These are phyloP conservation scores for Nematopogon swammerdamellus DNA, from an alignment of 2,888 invertebrate species.

Conservation along the genomic window DNA sequence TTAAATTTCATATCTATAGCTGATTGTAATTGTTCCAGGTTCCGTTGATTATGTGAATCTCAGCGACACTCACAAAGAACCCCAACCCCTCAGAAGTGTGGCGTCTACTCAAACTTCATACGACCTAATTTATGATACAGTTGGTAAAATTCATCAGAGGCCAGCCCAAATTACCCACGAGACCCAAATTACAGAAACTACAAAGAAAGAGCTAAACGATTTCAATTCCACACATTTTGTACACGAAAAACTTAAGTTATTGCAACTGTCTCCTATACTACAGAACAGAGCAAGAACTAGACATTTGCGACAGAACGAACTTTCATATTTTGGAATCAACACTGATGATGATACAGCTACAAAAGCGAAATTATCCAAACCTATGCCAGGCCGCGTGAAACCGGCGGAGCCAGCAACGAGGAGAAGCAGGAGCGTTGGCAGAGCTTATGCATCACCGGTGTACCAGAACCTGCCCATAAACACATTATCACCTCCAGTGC, in stretches of 20 bases:
- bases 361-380: no score
- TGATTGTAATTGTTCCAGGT: background rate
- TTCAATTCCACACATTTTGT: conserved; percentile 10
- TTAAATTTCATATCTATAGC: no score
- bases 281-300: conserved; percentile 32
- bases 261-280: conserved; percentile 23
- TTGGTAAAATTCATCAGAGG: background rate
- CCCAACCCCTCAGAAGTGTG: background rate
- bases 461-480: background rate
- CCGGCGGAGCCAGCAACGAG: background rate
- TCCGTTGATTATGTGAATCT: background rate
- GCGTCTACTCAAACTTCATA: background rate
- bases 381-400: background rate
- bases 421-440: conserved; percentile 10
- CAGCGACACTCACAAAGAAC: background rate
- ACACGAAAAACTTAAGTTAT: conserved; percentile 20
- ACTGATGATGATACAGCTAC: background rate
- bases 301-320: conserved; percentile 55
- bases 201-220: no score
- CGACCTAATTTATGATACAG: background rate
- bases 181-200: no score
- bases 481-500: background rate
- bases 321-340: conserved; percentile 55
- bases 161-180: no score
- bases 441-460: background rate